Base-by-base conservation (phyloP, 2,888 invertebrate genomes). In the Macrophya annulata region DNA sequence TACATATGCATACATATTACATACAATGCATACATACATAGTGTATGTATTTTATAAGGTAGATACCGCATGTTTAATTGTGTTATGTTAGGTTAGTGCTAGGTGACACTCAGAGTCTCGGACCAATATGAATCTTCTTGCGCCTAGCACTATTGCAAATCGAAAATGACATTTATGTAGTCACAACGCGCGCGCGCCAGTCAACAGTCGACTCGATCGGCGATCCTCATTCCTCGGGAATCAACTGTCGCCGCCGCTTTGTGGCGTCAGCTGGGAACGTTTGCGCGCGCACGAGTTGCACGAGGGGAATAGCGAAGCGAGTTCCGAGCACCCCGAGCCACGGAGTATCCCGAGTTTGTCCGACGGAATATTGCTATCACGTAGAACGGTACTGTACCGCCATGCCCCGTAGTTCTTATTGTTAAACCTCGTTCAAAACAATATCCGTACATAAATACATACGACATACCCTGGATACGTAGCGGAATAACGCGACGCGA, bases 301-400 rank as follows among this genome's bases (percentile, higher is more conserved):
- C 17, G 48, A 48, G 31, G 68, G 81, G 45, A 55, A 40, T 10
- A 43, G 17, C 55, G 65, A 59, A 62, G 48, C 45, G 43, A 81
- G 43, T 59, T 59, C 37, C 81, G 43, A 81, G 45, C 62, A 74
- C 45, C 72, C 72, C 62, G 81, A 81, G 31, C 9, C 21, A 74
- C 72, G 72, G 72, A 74, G 51, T 48, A 15, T 59, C 62, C 81
- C 81, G 81, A 81, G 81, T 81, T 81, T 43, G 25, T 43, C 59
- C 81, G 81, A 81, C 9, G 12, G 10, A 43, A 81, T 81, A 81
- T 81, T 17, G 81, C 81, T 81, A 21, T 59, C 81, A 62, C 81
- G 81, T 62, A 81, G 81, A 81, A 81, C 81, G 81, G 81, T 81
- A 81, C 81, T 81, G 21, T 31, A 81, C 40, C 81, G 81, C 81